Percentiles rank a stretch among this genome's conserved stretches.
Evolutionary conservation across 2,888 invertebrate genomes (phyloP).

Genomic region (Melinaea menophilus): DNA sequence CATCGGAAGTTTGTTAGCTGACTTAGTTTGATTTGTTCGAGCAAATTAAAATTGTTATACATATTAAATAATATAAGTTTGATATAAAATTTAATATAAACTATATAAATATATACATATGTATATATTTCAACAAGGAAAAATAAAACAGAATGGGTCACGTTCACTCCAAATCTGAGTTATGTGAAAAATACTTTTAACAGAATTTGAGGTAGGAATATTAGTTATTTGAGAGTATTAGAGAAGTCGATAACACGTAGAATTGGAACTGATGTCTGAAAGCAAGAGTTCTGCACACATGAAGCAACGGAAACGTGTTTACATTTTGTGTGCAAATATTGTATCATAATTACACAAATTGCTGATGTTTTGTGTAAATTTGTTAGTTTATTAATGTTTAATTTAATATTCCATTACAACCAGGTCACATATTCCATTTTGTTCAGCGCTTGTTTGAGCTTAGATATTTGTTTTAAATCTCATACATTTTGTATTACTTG

Average conservation of each 20-base stretch:
- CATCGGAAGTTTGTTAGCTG: neutral
- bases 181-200: too few relatives aligned
- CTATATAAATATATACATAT: too few relatives aligned
- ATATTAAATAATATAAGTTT: too few relatives aligned
- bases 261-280: slow-evolving; percentile 11
- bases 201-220: too few relatives aligned
- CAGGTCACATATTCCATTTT: neutral
- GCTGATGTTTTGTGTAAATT: neutral
- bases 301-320: slow-evolving; percentile 13
- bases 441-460: neutral
- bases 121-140: too few relatives aligned
- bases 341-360: slow-evolving; percentile 4
- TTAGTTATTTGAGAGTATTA: slow-evolving; percentile 11
- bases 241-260: slow-evolving; percentile 16
- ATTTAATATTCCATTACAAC: neutral
- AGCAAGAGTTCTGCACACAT: slow-evolving; percentile 17
- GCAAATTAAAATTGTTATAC: neutral
- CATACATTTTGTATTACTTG: too few relatives aligned
- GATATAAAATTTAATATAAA: too few relatives aligned
- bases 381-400: neutral
- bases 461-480: neutral
- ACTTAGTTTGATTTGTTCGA: neutral
- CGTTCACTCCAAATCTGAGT: too few relatives aligned
- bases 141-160: too few relatives aligned
- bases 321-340: slow-evolving; percentile 10